phyloP scores from a whole-genome alignment of 2,888 invertebrate genomes.

The Glomeris marginata region DNA sequence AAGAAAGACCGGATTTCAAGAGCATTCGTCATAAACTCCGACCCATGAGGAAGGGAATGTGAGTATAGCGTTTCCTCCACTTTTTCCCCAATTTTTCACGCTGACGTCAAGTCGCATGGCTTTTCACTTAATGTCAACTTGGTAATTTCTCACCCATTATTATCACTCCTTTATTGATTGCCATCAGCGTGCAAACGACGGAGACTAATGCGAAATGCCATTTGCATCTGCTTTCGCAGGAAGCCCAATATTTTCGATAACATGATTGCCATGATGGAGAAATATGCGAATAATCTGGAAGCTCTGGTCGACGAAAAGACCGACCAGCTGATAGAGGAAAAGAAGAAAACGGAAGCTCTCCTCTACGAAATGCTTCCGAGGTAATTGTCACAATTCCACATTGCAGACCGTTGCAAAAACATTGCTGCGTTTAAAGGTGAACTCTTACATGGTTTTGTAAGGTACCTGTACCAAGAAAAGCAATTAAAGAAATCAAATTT shows the following conservation, averaged over 20 bases:
- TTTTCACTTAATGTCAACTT: not conserved
- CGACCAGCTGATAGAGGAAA: constrained; percentile 84
- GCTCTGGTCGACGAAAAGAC: constrained; percentile 85
- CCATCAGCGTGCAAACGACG: too few species aligned
- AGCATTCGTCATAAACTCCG: constrained; percentile 30
- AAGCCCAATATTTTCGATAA: constrained; percentile 93
- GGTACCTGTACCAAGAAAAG: too few species aligned
- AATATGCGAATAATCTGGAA: constrained; percentile 89
- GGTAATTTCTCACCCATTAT: not conserved
- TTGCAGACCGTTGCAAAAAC: too few species aligned
- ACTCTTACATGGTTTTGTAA: too few species aligned
- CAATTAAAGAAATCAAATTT: too few species aligned
- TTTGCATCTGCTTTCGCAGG: constrained; percentile 42
- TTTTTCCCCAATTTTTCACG: not conserved
- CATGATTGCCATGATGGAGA: constrained; percentile 97
- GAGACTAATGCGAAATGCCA: too few species aligned
- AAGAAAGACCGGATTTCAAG: constrained; percentile 34
- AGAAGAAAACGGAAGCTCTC: constrained; percentile 85
- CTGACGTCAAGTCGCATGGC: not conserved
- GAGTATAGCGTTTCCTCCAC: constrained; percentile 19
- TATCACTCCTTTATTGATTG: not conserved
- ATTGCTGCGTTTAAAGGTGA: too few species aligned
- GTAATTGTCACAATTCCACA: constrained; percentile 29
- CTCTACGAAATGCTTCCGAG: constrained; percentile 71
- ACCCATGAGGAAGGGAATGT: constrained; percentile 36